phyloP scores from a whole-genome alignment of 2,888 invertebrate genomes.

The Timandra comae region DNA sequence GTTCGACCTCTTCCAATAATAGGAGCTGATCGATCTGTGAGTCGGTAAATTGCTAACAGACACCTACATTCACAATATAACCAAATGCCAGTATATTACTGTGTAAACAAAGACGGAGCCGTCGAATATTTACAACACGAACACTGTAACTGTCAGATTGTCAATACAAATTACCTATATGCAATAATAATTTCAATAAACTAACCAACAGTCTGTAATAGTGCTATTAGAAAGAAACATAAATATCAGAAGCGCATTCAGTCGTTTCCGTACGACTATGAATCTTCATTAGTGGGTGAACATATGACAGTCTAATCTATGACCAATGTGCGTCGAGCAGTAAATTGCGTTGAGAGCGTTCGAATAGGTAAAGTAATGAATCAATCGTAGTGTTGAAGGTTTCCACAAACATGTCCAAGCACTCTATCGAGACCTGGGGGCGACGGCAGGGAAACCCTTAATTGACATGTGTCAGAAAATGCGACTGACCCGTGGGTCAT shows the following conservation, averaged over 20 bases:
- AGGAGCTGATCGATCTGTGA: conserved; percentile 67
- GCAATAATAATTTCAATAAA: conserved; percentile 23
- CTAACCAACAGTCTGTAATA: conserved; percentile 24
- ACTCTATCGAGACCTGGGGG: conserved; percentile 65
- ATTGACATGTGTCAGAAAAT: conserved; percentile 76
- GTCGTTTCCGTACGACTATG: conserved; percentile 25
- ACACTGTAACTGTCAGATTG: conserved; percentile 55
- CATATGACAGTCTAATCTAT: conserved; percentile 32
- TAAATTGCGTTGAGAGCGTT: conserved; percentile 40
- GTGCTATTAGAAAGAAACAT: conserved; percentile 26
- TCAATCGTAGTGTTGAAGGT: conserved; percentile 61
- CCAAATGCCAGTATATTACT: conserved; percentile 53
- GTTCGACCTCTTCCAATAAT: conserved; percentile 74
- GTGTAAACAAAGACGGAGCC: conserved; percentile 32
- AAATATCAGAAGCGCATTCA: conserved; percentile 25
- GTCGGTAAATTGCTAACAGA: conserved; percentile 66
- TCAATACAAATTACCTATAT: conserved; percentile 38
- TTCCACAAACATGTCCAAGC: conserved; percentile 72
- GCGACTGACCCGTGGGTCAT: conserved; percentile 68
- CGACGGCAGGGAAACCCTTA: conserved; percentile 52
- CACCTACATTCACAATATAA: conserved; percentile 57
- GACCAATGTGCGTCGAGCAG: conserved; percentile 32
- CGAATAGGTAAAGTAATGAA: conserved; percentile 54
- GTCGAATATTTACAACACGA: conserved; percentile 33
- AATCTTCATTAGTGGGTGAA: conserved; percentile 41